phyloP scores from a whole-genome alignment of 2,888 invertebrate genomes.

The Eutolmus rufibarbis region DNA sequence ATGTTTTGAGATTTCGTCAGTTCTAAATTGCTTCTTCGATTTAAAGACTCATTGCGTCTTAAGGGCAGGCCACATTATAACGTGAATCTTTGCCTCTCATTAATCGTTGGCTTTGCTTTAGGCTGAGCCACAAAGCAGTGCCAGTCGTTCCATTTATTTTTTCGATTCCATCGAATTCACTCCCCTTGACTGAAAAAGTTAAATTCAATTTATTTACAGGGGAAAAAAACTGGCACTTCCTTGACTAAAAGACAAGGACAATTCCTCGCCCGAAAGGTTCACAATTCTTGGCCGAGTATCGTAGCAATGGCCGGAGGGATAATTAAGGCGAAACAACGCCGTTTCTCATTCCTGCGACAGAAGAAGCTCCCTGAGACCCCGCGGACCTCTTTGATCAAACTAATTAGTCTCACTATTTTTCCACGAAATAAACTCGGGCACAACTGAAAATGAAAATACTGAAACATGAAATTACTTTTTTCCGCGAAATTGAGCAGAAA shows the following conservation, averaged over 20 bases:
- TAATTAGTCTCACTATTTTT: conserved; percentile 27
- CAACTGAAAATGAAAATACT: conserved; percentile 25
- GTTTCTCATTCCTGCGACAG: neutral
- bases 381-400: neutral
- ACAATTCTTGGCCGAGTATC: neutral
- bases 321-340: neutral
- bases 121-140: neutral
- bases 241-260: neutral
- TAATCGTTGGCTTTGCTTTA: neutral
- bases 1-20: neutral
- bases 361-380: neutral
- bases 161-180: neutral
- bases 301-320: neutral
- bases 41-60: neutral
- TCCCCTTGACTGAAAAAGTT: neutral
- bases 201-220: neutral
- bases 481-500: conserved; percentile 43
- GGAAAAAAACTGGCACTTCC: neutral
- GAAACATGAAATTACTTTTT: conserved; percentile 43
- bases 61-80: neutral
- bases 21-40: too few relatives aligned
- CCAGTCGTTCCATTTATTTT: neutral
- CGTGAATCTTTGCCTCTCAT: neutral
- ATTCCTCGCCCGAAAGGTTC: neutral
- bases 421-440: neutral